Conservation (phyloP, 2,888 invertebrate species). For the Rhagium mordax region DNA sequence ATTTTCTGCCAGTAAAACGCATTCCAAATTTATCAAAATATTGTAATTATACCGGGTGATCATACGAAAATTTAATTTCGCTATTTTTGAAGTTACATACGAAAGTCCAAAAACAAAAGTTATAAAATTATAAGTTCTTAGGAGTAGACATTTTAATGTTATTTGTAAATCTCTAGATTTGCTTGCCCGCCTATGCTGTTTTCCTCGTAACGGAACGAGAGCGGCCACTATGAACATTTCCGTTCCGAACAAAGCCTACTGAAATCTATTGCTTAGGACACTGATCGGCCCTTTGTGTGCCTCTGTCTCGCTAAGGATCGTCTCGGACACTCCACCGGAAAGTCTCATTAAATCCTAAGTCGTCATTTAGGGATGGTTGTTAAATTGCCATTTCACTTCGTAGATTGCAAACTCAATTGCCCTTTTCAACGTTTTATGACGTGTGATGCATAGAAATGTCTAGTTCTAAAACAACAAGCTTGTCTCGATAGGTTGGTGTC, state of each 20-base stretch:
- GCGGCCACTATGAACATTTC: conserved; percentile 13
- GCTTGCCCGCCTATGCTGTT: not conserved
- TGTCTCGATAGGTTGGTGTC: too few relatives aligned
- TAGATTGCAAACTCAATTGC: conserved; percentile 5
- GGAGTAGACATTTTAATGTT: too few relatives aligned
- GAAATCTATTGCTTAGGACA: conserved; percentile 20
- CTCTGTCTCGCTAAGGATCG: not conserved
- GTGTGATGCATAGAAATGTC: not conserved
- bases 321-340: conserved; percentile 6
- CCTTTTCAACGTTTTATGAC: not conserved
- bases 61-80: too few relatives aligned
- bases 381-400: conserved; percentile 1
- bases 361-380: conserved; percentile 18
- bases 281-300: conserved; percentile 23
- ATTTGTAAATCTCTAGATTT: too few relatives aligned
- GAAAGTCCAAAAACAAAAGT: too few relatives aligned
- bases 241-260: conserved; percentile 19
- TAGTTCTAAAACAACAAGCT: not conserved
- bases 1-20: not conserved
- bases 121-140: too few relatives aligned
- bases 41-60: too few relatives aligned
- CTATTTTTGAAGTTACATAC: too few relatives aligned
- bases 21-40: too few relatives aligned
- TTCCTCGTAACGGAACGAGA: conserved; percentile 8
- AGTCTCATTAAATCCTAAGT: conserved; percentile 17